Evolutionary conservation across 2,888 invertebrate genomes (phyloP), one percentile per base, ranked within the genome.

Genomic region (Latheticus oryzae): DNA sequence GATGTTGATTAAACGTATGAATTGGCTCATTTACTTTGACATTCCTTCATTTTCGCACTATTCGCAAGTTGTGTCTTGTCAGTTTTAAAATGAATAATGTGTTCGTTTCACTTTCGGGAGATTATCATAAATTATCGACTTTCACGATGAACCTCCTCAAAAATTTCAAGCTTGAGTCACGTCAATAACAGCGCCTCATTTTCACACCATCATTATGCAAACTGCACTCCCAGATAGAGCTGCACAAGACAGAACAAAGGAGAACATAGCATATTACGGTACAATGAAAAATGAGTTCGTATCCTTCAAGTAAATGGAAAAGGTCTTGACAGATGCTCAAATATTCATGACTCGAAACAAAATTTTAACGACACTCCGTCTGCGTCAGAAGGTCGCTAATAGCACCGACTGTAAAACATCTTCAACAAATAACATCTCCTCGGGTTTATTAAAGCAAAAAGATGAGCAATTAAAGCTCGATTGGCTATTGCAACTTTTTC

Each of bases 241-340:
- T 37, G 45, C 42, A 55, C 19, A 23, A 38, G 48, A 28, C 48
- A 61, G 63, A 48, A 64, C 53, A 52, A 65, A 56, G 32, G 37
- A 21, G 26, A 54, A 32, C 16, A 16, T 30, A 23, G 58, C 35
- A 52, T 48, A 52, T 51, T 48, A 50, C 52, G 30, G 43, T 45
- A 58, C 54, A 63, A 63, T 72, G 72, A 73, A 71, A 72, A 71
- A 72, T 68, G 71, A 65, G 62, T 53, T 58, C 35, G 61, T 57
- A 68, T 71, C 70, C 64, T 65, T 72, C 68, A 68, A 70, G 70
- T 70, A 72, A 71, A 73, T 70, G 71, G 72, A 71, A 70, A 66
- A 69, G 61, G 68, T 67, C 70, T 65, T 69, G 72, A 71, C 71
- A 72, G 71, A 65, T 66, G 63, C 68, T 73, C 69, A 73, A 73